phyloP scores from a whole-genome alignment of 1,140 invertebrate species.

The Yoshiicerus persimilis region DNA sequence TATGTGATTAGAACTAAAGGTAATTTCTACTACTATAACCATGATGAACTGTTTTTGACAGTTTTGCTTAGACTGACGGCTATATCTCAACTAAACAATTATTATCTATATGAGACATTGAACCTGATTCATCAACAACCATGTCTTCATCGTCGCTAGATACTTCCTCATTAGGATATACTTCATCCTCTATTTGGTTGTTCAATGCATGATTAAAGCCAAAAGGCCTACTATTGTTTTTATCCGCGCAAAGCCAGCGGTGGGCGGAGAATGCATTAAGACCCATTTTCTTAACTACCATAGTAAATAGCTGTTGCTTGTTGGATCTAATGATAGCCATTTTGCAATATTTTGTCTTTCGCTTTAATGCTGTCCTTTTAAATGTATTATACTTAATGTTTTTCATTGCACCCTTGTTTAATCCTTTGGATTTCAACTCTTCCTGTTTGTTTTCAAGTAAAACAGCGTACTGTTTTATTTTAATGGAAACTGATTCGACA shows the following conservation, averaged over 20 bases:
- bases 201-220: not conserved
- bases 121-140: no score
- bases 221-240: not conserved
- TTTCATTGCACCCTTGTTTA: not conserved
- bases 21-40: no score
- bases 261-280: not conserved
- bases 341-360: not conserved
- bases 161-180: not conserved
- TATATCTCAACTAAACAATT: no score
- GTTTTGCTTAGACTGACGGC: no score
- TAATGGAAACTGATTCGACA: not conserved
- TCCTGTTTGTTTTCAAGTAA: not conserved
- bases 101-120: no score
- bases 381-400: not conserved
- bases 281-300: not conserved
- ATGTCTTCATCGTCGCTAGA: no score
- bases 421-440: not conserved
- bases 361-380: not conserved
- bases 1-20: no score
- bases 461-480: not conserved
- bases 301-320: not conserved
- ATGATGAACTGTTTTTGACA: no score
- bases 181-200: not conserved
- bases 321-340: not conserved
- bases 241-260: not conserved